These are phyloP conservation scores for Pegoplata infirma DNA, from an alignment of 2,888 invertebrate genomes.

Conservation along the genomic window DNA sequence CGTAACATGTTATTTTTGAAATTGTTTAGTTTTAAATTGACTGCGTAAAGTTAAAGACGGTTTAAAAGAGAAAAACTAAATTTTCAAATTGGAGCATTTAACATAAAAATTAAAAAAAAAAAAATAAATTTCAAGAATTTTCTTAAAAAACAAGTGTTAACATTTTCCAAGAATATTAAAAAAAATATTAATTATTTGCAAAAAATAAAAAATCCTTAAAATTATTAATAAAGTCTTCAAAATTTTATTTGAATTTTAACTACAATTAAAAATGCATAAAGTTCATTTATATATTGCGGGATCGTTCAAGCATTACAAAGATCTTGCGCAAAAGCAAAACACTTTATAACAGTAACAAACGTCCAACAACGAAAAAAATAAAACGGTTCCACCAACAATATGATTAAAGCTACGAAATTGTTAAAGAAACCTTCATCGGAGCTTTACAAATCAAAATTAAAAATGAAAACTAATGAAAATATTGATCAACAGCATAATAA, in stretches of 20 bases:
- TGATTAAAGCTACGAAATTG: conserved; percentile 72
- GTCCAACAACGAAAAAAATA: conserved; percentile 14
- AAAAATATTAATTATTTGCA: not conserved
- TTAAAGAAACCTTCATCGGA: conserved; percentile 69
- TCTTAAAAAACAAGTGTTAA: not conserved
- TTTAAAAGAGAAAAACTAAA: conserved; percentile 25
- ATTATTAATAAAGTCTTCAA: not conserved
- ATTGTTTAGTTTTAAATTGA: conserved; percentile 64
- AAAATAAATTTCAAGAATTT: not conserved
- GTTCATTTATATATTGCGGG: conserved; percentile 46
- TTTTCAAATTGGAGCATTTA: conserved; percentile 8
- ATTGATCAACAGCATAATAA: conserved; percentile 30
- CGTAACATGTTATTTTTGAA: conserved; percentile 69
- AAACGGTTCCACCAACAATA: conserved; percentile 51
- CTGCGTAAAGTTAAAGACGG: conserved; percentile 58
- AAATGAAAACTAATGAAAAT: conserved; percentile 68
- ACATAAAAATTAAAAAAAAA: conserved; percentile 9
- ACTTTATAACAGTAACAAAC: conserved; percentile 50
- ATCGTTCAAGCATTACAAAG: conserved; percentile 68
- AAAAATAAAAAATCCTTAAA: not conserved
- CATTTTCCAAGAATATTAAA: not conserved
- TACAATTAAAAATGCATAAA: conserved; percentile 59
- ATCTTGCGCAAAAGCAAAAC: conserved; percentile 64
- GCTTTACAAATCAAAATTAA: conserved; percentile 71
- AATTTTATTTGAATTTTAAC: not conserved